These are phyloP conservation scores for Pimpla rufipes DNA, from an alignment of 2,888 invertebrate species.

Conservation along the genomic window DNA sequence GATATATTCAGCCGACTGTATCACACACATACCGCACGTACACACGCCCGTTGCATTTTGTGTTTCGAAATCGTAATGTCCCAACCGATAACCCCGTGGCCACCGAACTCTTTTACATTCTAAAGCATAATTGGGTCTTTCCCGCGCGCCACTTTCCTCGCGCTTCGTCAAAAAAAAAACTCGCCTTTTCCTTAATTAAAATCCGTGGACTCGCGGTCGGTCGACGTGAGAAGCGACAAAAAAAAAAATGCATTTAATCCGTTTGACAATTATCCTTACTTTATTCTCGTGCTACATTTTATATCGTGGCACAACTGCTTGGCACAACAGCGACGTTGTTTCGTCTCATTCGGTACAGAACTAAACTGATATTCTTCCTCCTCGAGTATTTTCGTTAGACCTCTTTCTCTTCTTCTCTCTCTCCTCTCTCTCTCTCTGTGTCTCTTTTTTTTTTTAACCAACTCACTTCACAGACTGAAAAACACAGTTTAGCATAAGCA, in stretches of 20 bases:
- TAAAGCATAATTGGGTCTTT: slow-evolving; percentile 18
- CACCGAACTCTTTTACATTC: slow-evolving; percentile 12
- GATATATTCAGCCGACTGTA: slow-evolving; percentile 56
- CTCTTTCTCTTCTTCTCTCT: too few species aligned
- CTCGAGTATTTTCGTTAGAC: background rate
- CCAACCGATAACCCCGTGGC: slow-evolving; percentile 45
- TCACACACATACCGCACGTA: slow-evolving; percentile 28
- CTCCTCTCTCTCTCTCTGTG: too few species aligned
- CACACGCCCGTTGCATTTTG: slow-evolving; percentile 62
- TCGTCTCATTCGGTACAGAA: background rate
- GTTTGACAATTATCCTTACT: slow-evolving; percentile 57
- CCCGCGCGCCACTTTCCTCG: slow-evolving; percentile 31
- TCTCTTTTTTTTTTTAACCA: too few species aligned
- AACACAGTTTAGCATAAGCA: too few species aligned
- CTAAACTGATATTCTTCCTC: background rate
- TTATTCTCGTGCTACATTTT: slow-evolving; percentile 55
- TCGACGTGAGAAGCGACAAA: too few species aligned
- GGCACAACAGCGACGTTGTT: background rate
- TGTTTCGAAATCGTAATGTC: slow-evolving; percentile 47
- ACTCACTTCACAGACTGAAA: too few species aligned
- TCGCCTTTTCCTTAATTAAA: background rate
- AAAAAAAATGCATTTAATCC: background rate
- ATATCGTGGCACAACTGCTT: slow-evolving; percentile 45
- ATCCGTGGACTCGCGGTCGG: too few species aligned
- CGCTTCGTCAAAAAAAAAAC: background rate